Conservation (phyloP, 2,888 invertebrate genomes). For the Beris chalybata region DNA sequence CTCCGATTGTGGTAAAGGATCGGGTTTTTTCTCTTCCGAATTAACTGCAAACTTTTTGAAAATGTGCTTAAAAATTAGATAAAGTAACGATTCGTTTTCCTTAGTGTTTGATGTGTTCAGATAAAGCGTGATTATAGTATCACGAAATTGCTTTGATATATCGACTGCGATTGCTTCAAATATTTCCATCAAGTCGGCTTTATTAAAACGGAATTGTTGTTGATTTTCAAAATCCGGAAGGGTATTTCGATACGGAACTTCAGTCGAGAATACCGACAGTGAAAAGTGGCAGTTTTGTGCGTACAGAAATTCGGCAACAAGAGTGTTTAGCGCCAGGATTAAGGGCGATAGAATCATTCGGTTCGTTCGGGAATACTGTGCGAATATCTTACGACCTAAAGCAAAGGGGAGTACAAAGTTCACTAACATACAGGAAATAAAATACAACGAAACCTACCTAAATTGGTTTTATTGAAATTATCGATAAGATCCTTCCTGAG, state of each 20-base stretch:
- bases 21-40: background rate
- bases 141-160: constrained; percentile 31
- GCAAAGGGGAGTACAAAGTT: background rate
- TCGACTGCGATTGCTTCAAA: constrained; percentile 45
- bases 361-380: constrained; percentile 42
- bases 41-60: constrained; percentile 28
- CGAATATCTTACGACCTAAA: constrained; percentile 46
- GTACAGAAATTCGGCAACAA: constrained; percentile 55
- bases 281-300: constrained; percentile 53
- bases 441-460: constrained; percentile 46
- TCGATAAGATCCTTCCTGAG: constrained; percentile 50
- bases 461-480: constrained; percentile 50
- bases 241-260: constrained; percentile 51
- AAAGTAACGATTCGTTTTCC: constrained; percentile 41
- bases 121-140: constrained; percentile 38
- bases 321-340: constrained; percentile 48
- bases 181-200: constrained; percentile 48
- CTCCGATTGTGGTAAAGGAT: background rate
- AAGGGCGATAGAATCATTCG: constrained; percentile 48
- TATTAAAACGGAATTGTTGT: constrained; percentile 48
- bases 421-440: background rate
- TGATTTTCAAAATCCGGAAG: constrained; percentile 51
- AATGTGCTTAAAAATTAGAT: constrained; percentile 41
- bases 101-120: constrained; percentile 34
- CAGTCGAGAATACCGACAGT: constrained; percentile 53